Percentiles rank a stretch among this genome's conserved stretches.
Evolutionary conservation across 2,888 invertebrate genomes (phyloP).

Genomic region (Coronaproctus castanopsis): DNA sequence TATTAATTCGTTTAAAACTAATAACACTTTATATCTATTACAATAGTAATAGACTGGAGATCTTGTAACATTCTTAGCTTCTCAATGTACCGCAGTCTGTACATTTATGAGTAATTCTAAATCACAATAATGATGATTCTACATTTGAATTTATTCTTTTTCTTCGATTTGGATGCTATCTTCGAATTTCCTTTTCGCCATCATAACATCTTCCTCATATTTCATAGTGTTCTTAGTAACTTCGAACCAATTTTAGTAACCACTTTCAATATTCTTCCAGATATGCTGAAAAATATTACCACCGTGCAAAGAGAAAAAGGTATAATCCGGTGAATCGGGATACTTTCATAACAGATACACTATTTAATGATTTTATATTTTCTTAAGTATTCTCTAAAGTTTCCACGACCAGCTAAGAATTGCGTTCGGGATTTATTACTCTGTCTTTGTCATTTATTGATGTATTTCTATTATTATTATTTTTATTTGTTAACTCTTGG

Average conservation of each 20-base stretch:
- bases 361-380: neutral
- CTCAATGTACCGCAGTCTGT: neutral
- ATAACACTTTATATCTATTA: too few relatives aligned
- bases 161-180: neutral
- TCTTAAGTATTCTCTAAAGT: neutral
- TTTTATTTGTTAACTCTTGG: too few relatives aligned
- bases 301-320: neutral
- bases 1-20: too few relatives aligned
- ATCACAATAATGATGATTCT: neutral
- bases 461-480: too few relatives aligned
- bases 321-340: neutral
- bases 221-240: neutral
- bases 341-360: neutral
- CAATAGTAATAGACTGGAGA: neutral
- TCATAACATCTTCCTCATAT: neutral
- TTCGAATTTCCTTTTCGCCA: neutral
- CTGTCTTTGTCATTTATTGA: too few relatives aligned
- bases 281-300: neutral
- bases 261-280: neutral
- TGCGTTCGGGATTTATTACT: neutral
- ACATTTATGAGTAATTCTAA: neutral
- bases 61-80: neutral
- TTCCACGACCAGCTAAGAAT: neutral
- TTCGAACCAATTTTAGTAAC: neutral
- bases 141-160: neutral